Conservation (phyloP, 2,888 invertebrate species). For the Slavum lentiscoides region DNA sequence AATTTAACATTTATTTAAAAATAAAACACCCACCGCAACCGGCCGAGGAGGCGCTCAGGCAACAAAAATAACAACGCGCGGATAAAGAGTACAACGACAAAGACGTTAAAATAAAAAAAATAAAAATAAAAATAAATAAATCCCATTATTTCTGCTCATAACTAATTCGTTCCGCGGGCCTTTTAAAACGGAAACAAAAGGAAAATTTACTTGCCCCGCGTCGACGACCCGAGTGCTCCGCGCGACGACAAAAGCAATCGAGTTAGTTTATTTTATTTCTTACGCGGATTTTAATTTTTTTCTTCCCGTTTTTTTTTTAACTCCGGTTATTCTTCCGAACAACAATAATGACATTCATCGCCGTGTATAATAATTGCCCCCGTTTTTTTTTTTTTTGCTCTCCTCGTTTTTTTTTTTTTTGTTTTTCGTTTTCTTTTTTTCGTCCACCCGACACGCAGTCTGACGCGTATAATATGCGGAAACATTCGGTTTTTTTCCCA, state of each 20-base stretch:
- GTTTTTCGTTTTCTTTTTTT: background rate
- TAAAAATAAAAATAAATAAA: conserved; percentile 27
- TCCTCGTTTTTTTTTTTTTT: background rate
- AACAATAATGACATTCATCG: conserved; percentile 39
- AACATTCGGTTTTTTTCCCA: no score
- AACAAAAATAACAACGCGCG: conserved; percentile 51
- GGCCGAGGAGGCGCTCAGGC: conserved; percentile 16
- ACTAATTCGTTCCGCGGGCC: conserved; percentile 52
- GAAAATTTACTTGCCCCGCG: conserved; percentile 38
- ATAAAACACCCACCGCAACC: conserved; percentile 52
- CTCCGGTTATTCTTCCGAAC: conserved; percentile 23
- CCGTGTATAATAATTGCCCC: conserved; percentile 14
- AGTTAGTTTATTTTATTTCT: conserved; percentile 43
- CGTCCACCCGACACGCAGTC: no score
- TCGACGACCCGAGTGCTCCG: background rate
- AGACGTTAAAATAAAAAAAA: conserved; percentile 52
- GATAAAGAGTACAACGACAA: conserved; percentile 49
- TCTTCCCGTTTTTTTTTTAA: background rate
- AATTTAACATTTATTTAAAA: conserved; percentile 54
- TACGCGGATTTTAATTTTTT: conserved; percentile 49
- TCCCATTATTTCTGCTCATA: conserved; percentile 53
- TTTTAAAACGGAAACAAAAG: conserved; percentile 49
- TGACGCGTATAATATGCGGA: no score
- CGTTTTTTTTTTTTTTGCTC: background rate
- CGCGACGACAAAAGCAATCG: conserved; percentile 48